These are phyloP conservation scores for Gobiocypris rarus DNA, from an alignment of 2,113 vertebrate species.

Conservation along the genomic window DNA sequence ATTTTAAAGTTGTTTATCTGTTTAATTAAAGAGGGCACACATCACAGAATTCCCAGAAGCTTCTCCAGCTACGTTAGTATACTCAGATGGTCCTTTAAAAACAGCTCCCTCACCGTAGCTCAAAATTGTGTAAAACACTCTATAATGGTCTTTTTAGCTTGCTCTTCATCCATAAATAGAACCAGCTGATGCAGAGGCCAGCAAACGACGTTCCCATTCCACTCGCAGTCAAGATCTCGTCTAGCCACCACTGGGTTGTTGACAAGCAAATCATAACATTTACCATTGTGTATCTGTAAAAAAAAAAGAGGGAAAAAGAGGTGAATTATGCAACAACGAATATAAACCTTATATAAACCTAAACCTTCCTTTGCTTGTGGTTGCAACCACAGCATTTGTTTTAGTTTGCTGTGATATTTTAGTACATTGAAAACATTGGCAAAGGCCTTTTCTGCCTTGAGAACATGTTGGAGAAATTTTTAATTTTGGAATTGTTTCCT, in stretches of 20 bases:
- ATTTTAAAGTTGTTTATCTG: neutral
- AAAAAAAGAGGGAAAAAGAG: neutral
- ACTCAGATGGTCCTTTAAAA: neutral
- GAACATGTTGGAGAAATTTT: conserved; percentile 46
- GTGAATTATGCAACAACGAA: conserved; percentile 44
- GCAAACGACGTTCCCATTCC: conserved; percentile 37
- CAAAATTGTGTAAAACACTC: neutral
- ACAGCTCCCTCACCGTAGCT: neutral
- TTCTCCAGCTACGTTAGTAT: neutral
- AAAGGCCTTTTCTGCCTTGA: conserved; percentile 25
- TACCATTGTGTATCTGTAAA: conserved; percentile 42
- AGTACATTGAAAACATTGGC: conserved; percentile 52
- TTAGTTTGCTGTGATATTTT: conserved; percentile 58
- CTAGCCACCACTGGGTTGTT: conserved; percentile 37
- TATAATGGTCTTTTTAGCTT: conserved; percentile 17
- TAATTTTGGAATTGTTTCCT: conserved; percentile 36
- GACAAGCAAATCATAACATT: conserved; percentile 45
- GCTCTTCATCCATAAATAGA: conserved; percentile 47
- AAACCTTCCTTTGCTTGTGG: conserved; percentile 54
- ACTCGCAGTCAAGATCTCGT: conserved; percentile 24
- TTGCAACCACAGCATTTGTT: conserved; percentile 56
- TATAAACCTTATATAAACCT: conserved; percentile 37
- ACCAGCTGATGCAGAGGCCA: conserved; percentile 45
- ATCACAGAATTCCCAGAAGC: neutral
- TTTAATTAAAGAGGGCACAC: neutral